These are phyloP conservation scores for Pseudolaguvia tuberculata DNA, from an alignment of 2,113 vertebrate species.

Conservation along the genomic window DNA sequence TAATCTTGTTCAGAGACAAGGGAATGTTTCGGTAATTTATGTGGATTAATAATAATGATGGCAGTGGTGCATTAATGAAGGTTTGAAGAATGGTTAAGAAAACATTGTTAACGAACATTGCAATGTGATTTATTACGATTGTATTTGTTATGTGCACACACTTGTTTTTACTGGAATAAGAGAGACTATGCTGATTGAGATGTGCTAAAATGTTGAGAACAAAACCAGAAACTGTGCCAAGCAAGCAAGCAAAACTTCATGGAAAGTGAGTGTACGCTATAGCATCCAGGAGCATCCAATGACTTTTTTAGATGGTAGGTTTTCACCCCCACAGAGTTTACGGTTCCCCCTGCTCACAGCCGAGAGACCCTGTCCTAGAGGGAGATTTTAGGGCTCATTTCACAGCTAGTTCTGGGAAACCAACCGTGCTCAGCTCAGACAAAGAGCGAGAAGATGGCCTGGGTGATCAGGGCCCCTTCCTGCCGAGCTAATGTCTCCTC, in stretches of 20 bases:
- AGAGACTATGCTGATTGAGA: conserved; percentile 57
- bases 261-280: background rate
- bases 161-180: too few relatives aligned
- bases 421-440: conserved; percentile 49
- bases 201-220: conserved; percentile 38
- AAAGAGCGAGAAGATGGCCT: conserved; percentile 46
- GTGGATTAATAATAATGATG: background rate
- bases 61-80: background rate
- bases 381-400: conserved; percentile 57
- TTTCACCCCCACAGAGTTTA: background rate
- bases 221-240: conserved; percentile 35
- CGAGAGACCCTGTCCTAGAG: conserved; percentile 35
- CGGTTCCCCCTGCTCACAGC: background rate
- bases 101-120: too few relatives aligned
- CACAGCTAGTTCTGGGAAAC: conserved; percentile 53
- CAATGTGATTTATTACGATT: background rate
- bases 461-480: conserved; percentile 49
- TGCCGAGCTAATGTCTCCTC: conserved; percentile 38
- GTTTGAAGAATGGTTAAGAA: background rate
- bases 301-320: conserved; percentile 17
- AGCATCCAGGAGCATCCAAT: conserved; percentile 37
- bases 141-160: too few relatives aligned
- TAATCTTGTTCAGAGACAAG: background rate
- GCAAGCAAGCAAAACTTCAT: conserved; percentile 19
- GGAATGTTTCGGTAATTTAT: background rate